A percentile compares a stretch with the other conserved stretches of the same genome.
Conservation (phyloP, 2,888 invertebrate genomes). For the Drosophila anceps region DNA sequence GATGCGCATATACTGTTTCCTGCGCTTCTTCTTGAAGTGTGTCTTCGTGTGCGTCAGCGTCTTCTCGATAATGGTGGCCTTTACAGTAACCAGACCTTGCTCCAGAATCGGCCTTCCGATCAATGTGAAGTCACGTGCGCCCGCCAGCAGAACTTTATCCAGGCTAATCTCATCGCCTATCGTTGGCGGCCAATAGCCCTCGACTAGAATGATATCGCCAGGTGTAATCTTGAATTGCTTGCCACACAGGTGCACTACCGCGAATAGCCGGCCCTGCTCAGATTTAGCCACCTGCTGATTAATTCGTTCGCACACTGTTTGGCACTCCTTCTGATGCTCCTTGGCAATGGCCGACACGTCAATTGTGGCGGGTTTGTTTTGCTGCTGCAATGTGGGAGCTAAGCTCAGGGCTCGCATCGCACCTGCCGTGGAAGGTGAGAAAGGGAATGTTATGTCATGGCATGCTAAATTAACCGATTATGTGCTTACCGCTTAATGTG, state of each 20-base stretch:
- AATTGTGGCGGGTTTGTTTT: conserved; percentile 52
- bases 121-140: conserved; percentile 92
- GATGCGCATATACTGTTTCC: conserved; percentile 92
- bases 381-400: conserved; percentile 64
- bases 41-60: conserved; percentile 92
- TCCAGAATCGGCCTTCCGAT: conserved; percentile 93
- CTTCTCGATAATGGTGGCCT: conserved; percentile 94
- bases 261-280: conserved; percentile 87
- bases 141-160: conserved; percentile 93
- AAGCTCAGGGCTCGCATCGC: conserved; percentile 74
- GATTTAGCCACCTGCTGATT: conserved; percentile 73
- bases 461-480: neutral
- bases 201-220: conserved; percentile 93
- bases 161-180: conserved; percentile 92
- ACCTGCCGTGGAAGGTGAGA: conserved; percentile 42
- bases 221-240: conserved; percentile 94
- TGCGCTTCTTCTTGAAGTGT: conserved; percentile 90
- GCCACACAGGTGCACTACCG: conserved; percentile 92
- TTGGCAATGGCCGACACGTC: conserved; percentile 48
- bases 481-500: conserved; percentile 59
- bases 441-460: conserved; percentile 63
- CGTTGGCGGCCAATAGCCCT: conserved; percentile 93
- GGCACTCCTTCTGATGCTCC: conserved; percentile 69
- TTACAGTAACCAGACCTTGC: conserved; percentile 89
- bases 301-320: conserved; percentile 74